Conservation (phyloP, 2,888 invertebrate genomes). For the Eupithecia subfuscata region DNA sequence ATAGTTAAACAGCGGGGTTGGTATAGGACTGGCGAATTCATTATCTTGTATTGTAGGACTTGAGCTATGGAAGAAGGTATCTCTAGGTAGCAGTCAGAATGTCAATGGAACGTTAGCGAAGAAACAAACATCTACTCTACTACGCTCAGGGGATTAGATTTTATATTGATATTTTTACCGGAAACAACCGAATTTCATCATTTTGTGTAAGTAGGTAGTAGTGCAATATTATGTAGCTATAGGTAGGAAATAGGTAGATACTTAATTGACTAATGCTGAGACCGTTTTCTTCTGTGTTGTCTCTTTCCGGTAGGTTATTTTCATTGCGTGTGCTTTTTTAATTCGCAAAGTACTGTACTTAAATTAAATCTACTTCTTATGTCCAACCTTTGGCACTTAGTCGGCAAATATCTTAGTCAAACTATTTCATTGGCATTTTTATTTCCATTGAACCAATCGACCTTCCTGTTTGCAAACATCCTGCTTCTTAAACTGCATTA, state of each 20-base stretch:
- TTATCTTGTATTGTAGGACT: background rate
- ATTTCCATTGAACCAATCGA: conserved; percentile 5
- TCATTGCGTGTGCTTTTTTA: background rate
- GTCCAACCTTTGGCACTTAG: background rate
- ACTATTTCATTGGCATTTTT: background rate
- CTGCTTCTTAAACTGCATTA: conserved; percentile 15
- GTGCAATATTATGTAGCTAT: too few relatives aligned
- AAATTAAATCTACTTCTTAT: background rate
- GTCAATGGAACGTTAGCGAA: background rate
- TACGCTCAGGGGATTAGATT: background rate
- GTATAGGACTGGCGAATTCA: background rate
- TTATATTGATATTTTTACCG: background rate
- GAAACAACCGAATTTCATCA: background rate
- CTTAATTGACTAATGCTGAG: background rate
- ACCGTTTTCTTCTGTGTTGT: background rate
- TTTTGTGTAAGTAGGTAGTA: background rate
- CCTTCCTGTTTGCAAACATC: conserved; percentile 45
- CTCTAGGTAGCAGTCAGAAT: background rate
- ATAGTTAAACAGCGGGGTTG: conserved; percentile 13
- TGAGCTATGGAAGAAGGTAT: background rate
- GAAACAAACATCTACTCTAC: background rate
- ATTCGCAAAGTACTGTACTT: background rate
- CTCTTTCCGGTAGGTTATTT: background rate
- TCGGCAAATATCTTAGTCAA: background rate
- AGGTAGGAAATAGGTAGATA: too few relatives aligned